phyloP scores from a whole-genome alignment of 2,797 vertebrate genomes.

The Acanthiza pusilla region DNA sequence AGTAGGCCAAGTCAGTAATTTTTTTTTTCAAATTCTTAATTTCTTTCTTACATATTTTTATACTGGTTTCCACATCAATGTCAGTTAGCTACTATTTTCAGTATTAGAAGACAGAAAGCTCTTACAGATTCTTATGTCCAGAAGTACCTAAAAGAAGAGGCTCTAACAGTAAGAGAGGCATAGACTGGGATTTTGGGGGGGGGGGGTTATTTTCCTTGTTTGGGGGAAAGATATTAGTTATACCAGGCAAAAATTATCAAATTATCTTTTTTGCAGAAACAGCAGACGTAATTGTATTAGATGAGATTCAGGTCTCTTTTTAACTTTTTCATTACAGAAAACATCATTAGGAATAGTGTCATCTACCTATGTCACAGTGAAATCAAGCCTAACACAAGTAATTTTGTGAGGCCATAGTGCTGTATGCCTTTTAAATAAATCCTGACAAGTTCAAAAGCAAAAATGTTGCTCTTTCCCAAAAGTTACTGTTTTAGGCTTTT shows the following conservation, averaged over 20 bases:
- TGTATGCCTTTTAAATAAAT: not conserved
- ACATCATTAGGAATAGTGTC: not conserved
- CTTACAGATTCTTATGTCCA: not conserved
- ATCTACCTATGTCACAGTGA: not conserved
- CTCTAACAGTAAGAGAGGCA: not conserved
- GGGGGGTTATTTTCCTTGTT: fast-evolving
- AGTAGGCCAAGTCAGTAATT: not conserved
- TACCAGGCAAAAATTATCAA: not conserved
- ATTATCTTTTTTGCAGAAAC: not conserved
- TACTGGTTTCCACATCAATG: not conserved
- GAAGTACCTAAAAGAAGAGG: not conserved
- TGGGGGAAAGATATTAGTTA: not conserved
- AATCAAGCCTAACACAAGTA: not conserved
- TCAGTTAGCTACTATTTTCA: not conserved
- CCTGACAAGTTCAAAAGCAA: not conserved
- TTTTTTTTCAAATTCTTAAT: not conserved
- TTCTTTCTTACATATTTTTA: not conserved
- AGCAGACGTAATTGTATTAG: not conserved
- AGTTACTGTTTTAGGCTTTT: not conserved
- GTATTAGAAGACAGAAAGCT: not conserved
- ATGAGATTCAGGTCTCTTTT: not conserved
- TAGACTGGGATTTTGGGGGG: fast-evolving
- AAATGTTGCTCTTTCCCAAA: not conserved
- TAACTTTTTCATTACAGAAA: not conserved
- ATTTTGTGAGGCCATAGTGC: not conserved